A percentile compares a stretch with the other conserved stretches of the same genome.
These are phyloP conservation scores for Discoglossus pictus DNA, from an alignment of 2,797 vertebrate genomes.

Conservation along the genomic window DNA sequence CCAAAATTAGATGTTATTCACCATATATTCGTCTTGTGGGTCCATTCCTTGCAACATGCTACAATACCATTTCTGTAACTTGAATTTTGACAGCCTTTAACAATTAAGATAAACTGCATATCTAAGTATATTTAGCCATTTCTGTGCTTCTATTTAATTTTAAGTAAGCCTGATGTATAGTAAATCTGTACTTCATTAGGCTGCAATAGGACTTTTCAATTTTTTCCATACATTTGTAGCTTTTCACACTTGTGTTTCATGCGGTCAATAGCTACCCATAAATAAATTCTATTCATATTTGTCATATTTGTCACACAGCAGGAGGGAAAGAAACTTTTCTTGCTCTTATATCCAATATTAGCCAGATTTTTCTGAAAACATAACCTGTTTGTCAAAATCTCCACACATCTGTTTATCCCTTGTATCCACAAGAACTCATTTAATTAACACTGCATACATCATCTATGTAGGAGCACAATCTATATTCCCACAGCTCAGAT, in stretches of 20 bases:
- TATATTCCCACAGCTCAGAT: constrained; percentile 11
- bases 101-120: no score
- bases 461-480: constrained; percentile 1
- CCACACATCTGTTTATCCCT: background rate
- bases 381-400: background rate
- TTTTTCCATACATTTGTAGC: background rate
- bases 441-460: constrained; percentile 7
- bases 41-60: no score
- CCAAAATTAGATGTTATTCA: no score
- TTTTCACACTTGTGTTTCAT: background rate
- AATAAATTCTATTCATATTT: background rate
- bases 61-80: no score
- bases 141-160: background rate
- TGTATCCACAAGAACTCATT: background rate
- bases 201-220: no score
- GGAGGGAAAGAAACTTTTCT: background rate
- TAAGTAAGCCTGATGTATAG: background rate
- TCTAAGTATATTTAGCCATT: no score
- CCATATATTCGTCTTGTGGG: no score
- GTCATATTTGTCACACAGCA: constrained; percentile 16
- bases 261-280: background rate
- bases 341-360: no score
- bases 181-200: constrained; percentile 3
- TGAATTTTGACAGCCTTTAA: no score
- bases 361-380: constrained; percentile 2